Conservation (phyloP, 1,140 invertebrate genomes). For the Drosophila obscura region DNA sequence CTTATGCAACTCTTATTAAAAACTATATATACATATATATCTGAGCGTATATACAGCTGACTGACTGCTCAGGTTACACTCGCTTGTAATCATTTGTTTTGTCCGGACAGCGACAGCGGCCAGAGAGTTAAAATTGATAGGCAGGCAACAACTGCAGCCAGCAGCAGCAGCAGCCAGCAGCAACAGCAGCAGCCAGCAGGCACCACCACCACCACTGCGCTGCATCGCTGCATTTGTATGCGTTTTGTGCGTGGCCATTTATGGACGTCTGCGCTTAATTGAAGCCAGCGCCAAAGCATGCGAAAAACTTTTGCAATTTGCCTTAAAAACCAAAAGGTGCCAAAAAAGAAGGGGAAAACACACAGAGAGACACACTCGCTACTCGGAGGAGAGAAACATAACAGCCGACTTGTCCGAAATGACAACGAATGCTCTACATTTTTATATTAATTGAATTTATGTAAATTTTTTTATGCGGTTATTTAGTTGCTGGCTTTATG, state of each 20-base stretch:
- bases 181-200: constrained; percentile 27
- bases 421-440: constrained; percentile 63
- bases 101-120: constrained; percentile 62
- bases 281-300: constrained; percentile 70
- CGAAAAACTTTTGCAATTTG: constrained; percentile 73
- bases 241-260: constrained; percentile 58
- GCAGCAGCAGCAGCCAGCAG: constrained; percentile 2
- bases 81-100: constrained; percentile 79
- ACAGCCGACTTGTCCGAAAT: constrained; percentile 42
- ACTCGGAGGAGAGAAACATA: not conserved
- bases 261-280: constrained; percentile 79
- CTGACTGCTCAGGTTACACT: constrained; percentile 72
- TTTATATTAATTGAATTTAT: constrained; percentile 63
- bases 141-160: constrained; percentile 62
- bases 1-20: constrained; percentile 77
- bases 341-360: constrained; percentile 50
- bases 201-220: constrained; percentile 5
- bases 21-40: constrained; percentile 49
- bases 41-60: not conserved
- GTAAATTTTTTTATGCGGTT: constrained; percentile 43
- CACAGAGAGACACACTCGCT: constrained; percentile 16
- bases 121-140: constrained; percentile 70
- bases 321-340: constrained; percentile 57
- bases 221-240: constrained; percentile 9
- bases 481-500: constrained; percentile 38